Base-by-base conservation (phyloP, 1,140 invertebrate genomes). In the Bombyx mandarina region DNA sequence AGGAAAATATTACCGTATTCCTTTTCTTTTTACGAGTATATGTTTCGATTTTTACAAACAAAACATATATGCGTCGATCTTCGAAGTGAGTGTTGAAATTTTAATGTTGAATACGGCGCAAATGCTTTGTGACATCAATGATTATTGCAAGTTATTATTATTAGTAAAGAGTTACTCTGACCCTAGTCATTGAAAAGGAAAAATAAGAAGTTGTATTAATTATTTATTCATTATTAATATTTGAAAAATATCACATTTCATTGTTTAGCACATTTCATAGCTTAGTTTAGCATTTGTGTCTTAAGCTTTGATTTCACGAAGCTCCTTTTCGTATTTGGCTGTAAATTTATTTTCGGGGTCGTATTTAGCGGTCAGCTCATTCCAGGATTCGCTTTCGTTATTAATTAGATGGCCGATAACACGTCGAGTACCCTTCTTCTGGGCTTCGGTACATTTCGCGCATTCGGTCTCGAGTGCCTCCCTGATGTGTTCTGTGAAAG, bases 401-500 rank as follows among this genome's bases (percentile, higher is more conserved):
- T 90, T 88, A 47, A 90, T 88, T 10, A 92, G 67, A 55, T 79
- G 85, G 3, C 68, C 71, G 51, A 91, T 86, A 2, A 93, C 89
- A 62, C 90, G 90, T 35, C 89, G 88, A 7, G 89, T 84, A 6
- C 88, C 88, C 0, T 73, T 57, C 52, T 80, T 89, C 66, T 94
- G 92, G 44, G 87, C 89, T 0, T 90, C 86, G 6, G 88, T 90
- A 58, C 93, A 93, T 66, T 92, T 92, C 4, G 46, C 68, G 65
- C 92, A 93, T 6, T 90, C 88, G 42, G 90, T 92, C 61, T 90
- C 82, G 2, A 93, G 61, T 0, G 92, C 92, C 54, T 93, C 92
- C 0, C 87, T 88, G n/a, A 93, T 80, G 12, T 83, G 78, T 8
- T 66, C 80, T 83, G 65, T 42, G 50, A 60, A 58, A 59, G 43